Conservation (phyloP, 2,113 vertebrate species). For the Cyprinodon brontotheroides region DNA sequence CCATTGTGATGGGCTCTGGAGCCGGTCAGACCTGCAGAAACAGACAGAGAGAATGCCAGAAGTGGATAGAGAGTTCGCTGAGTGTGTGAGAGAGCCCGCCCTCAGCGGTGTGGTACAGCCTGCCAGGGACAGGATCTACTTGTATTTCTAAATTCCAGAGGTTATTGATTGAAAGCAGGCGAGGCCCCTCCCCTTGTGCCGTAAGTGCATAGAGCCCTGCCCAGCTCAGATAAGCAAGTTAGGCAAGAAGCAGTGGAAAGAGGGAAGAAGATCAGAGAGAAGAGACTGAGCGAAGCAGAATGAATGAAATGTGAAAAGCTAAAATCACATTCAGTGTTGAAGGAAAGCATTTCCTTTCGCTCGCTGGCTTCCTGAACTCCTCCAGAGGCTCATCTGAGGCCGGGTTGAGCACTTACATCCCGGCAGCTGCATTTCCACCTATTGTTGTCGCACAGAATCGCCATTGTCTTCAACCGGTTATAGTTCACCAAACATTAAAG, state of each 20-base stretch:
- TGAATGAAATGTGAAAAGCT: constrained; percentile 73
- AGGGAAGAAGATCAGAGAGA: constrained; percentile 26
- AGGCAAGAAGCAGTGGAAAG: constrained; percentile 55
- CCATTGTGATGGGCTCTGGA: constrained; percentile 66
- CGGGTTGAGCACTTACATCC: constrained; percentile 49
- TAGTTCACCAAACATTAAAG: constrained; percentile 65
- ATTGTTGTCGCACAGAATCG: constrained; percentile 73
- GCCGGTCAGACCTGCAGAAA: constrained; percentile 53
- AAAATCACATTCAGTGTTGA: constrained; percentile 36
- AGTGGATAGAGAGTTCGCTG: constrained; percentile 41
- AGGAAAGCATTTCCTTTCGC: constrained; percentile 39
- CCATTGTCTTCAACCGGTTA: constrained; percentile 74
- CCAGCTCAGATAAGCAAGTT: constrained; percentile 81
- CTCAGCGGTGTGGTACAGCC: constrained; percentile 67
- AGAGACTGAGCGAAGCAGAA: constrained; percentile 46
- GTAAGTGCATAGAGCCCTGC: constrained; percentile 70
- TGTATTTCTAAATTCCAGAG: constrained; percentile 83
- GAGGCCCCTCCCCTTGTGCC: constrained; percentile 74
- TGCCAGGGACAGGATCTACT: constrained; percentile 77
- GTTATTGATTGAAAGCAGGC: constrained; percentile 84
- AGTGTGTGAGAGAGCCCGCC: constrained; percentile 63
- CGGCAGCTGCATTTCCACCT: constrained; percentile 74
- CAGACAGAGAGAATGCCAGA: constrained; percentile 40
- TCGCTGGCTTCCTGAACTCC: constrained; percentile 54
- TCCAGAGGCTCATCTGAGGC: constrained; percentile 65